Percentiles rank a stretch among this genome's conserved stretches.
phyloP scores from a whole-genome alignment of 2,797 vertebrate species.

The Pogoniulus pusillus region DNA sequence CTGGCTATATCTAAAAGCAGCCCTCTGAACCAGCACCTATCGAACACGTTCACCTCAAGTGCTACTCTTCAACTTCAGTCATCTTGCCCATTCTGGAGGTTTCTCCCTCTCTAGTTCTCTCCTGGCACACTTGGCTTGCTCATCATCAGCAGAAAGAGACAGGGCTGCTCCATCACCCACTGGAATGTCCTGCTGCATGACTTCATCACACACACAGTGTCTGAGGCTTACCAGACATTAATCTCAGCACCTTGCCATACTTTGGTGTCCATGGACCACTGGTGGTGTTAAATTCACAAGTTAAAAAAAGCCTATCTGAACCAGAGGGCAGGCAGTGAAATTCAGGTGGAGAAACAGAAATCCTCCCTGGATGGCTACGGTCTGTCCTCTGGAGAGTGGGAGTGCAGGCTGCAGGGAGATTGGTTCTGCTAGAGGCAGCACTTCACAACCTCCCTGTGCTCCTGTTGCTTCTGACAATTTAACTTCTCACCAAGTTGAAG shows the following conservation, averaged over 20 bases:
- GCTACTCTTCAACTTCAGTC: not conserved
- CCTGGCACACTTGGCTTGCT: not conserved
- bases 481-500: not conserved
- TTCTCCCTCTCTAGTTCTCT: not conserved
- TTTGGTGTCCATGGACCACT: not conserved
- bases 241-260: not conserved
- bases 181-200: not conserved
- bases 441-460: not conserved
- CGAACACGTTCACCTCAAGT: rapidly evolving
- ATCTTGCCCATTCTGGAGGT: not conserved
- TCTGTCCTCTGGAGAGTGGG: not conserved
- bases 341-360: not conserved
- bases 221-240: not conserved
- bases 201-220: not conserved
- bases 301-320: not conserved
- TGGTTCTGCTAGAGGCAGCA: not conserved
- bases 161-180: not conserved
- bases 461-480: not conserved
- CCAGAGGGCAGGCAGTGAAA: not conserved
- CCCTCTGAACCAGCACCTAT: not conserved
- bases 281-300: not conserved
- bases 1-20: not conserved
- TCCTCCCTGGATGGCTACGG: not conserved
- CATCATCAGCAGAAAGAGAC: not conserved
- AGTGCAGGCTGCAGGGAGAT: not conserved